These are phyloP conservation scores for Lytechinus pictus DNA, from an alignment of 35 echinoderm and acorn worm genomes.

Conservation along the genomic window DNA sequence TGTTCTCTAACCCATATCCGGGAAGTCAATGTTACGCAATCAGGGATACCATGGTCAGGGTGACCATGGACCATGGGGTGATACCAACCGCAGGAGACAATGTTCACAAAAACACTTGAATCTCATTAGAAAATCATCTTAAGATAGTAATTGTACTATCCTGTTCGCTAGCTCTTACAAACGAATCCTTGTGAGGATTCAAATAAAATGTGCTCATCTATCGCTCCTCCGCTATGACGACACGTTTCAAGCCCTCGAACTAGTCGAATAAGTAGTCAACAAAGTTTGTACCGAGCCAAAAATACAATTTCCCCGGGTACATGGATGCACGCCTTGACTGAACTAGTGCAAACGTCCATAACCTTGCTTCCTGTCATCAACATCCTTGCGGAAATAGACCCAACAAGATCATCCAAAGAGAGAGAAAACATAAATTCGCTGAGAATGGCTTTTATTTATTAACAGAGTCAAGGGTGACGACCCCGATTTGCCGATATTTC, in stretches of 20 bases:
- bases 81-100: too few species aligned
- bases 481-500: neutral
- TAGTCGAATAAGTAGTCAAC: too few species aligned
- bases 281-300: neutral
- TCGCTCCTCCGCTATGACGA: too few species aligned
- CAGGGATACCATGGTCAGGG: too few species aligned
- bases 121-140: too few species aligned
- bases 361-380: neutral
- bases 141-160: too few species aligned
- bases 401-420: neutral
- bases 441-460: constrained; percentile 6
- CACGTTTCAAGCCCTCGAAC: too few species aligned
- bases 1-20: neutral
- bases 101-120: too few species aligned
- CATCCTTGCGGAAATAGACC: neutral
- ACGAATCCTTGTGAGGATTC: too few species aligned
- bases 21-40: neutral
- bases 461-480: constrained; percentile 16
- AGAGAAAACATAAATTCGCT: constrained; percentile 19
- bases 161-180: too few species aligned
- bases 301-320: neutral
- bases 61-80: too few species aligned
- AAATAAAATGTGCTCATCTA: too few species aligned
- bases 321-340: neutral
- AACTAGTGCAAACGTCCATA: neutral